Evolutionary conservation across 2,888 invertebrate species (phyloP), one percentile per base, ranked within the genome.

Genomic region (Argynnis bischoffii): DNA sequence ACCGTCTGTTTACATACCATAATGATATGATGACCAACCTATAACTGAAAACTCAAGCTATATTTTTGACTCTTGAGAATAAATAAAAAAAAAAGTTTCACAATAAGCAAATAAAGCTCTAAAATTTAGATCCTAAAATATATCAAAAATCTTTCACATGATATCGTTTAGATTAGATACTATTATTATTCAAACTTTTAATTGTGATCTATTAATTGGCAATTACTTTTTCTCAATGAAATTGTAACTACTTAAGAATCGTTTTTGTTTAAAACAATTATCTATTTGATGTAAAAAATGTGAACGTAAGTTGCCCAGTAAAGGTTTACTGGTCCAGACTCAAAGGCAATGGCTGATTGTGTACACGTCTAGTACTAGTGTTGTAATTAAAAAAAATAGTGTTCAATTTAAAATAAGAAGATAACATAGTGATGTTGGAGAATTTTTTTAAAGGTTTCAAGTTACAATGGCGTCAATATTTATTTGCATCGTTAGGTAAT

Each of bases 381-480:
- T 41, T 63, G 63, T 69, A 41, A 64, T 50, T 51, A 54, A 50
- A 64, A 66, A 69, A 63, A 57, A 31, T 69, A 55, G 69, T 74
- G 69, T 71, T 74, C 64, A 63, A 71, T 50, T 67, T 69, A 46
- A 16, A 65, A 70, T 67, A 64, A 57, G 53, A 69, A 56, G 14
- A 60, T 60, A 60, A 69, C 60, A 63, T 57, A 71, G 74, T 78
- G 73, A 82, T 88, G 87, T 84, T 89, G 67, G 84, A 86, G 70
- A 78, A 69, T 46, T 81, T 83, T 54, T 80, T 76, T 74, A 74
- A 76, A 53, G 83, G 86, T 67, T 78, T 91, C 2, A 84, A 85
- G 76, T 77, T 83, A 72, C 87, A 89, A 88, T 92, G 92, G 92
- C 83, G 89, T 70, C 92, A 92, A 81, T 92, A 90, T 82, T 88